Percentiles rank a stretch among this genome's conserved stretches.
Conservation (phyloP, 2,888 invertebrate species). For the Physocephala rufipes region DNA sequence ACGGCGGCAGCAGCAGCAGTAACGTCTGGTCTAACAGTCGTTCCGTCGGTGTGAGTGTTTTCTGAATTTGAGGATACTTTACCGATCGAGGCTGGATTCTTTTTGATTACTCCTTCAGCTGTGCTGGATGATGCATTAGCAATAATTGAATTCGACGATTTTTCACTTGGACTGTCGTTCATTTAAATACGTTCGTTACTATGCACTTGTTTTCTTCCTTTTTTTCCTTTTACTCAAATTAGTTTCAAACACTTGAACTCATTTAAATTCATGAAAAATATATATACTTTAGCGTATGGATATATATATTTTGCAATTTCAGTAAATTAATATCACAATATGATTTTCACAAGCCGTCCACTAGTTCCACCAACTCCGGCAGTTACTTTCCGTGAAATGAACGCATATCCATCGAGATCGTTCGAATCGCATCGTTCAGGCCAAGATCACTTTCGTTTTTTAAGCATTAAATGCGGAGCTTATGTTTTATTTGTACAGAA, state of each 20-base stretch:
- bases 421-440: constrained; percentile 38
- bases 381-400: constrained; percentile 42
- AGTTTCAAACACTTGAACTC: neutral
- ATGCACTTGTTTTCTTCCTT: constrained; percentile 10
- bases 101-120: neutral
- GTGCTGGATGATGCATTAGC: neutral
- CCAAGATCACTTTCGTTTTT: constrained; percentile 47
- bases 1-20: constrained; percentile 44
- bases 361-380: constrained; percentile 35
- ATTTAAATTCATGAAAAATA: neutral
- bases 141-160: constrained; percentile 7
- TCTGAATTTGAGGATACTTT: constrained; percentile 5
- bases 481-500: constrained; percentile 43
- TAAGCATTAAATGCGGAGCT: constrained; percentile 44
- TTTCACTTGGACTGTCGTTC: constrained; percentile 40
- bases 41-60: neutral
- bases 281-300: neutral
- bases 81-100: too few relatives aligned
- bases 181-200: constrained; percentile 57
- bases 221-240: neutral
- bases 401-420: constrained; percentile 37
- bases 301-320: constrained; percentile 15
- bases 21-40: neutral
- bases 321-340: constrained; percentile 40
- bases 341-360: constrained; percentile 33